A percentile compares a stretch with the other conserved stretches of the same genome.
Conservation (phyloP, 2,797 vertebrate species). For the Melanotaenia trifasciata region DNA sequence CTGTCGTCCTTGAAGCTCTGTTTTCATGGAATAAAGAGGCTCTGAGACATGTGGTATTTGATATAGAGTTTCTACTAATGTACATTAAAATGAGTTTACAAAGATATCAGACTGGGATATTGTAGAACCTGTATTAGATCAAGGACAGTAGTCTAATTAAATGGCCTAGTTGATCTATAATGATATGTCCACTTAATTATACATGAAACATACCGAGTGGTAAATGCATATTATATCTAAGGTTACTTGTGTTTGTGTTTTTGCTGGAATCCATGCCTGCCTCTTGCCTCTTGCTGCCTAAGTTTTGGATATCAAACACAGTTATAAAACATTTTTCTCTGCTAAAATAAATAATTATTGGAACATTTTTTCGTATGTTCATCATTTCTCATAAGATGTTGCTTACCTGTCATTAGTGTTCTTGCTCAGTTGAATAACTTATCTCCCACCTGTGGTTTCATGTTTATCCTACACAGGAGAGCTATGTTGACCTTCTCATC, state of each 20-base stretch:
- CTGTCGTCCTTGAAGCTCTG: constrained; percentile 45
- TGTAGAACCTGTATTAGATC: constrained; percentile 27
- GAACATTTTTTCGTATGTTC: neutral
- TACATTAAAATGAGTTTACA: constrained; percentile 33
- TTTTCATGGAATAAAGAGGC: constrained; percentile 42
- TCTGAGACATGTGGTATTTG: constrained; percentile 30
- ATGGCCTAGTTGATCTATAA: neutral
- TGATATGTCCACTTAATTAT: too few relatives aligned
- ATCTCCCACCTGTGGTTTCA: neutral
- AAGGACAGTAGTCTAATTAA: neutral
- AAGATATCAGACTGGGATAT: constrained; percentile 8
- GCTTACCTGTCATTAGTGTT: neutral
- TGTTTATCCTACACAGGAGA: neutral
- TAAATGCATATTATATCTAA: neutral
- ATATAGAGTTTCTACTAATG: constrained; percentile 39
- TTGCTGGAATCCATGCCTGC: neutral
- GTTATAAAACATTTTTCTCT: neutral
- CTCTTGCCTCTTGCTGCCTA: neutral
- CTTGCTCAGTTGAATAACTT: neutral
- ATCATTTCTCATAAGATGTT: neutral
- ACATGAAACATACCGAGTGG: neutral
- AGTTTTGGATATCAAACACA: neutral
- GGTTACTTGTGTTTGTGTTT: neutral
- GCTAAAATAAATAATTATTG: neutral
- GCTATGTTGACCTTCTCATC: neutral